phyloP scores from a whole-genome alignment of 2,797 vertebrate species.

The Propithecus deckenii region DNA sequence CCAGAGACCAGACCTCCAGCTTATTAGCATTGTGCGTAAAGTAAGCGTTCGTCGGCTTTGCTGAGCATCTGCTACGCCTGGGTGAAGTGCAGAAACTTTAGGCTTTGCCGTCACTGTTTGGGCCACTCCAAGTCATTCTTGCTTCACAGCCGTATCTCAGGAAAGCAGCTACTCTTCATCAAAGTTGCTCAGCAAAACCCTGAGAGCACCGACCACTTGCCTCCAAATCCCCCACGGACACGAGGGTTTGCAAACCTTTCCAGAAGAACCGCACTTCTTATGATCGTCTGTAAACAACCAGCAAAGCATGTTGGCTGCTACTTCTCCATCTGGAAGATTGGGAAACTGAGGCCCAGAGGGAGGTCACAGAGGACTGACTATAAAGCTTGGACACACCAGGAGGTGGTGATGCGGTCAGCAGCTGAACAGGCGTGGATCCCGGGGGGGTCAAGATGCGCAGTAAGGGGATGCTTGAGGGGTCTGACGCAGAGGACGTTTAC shows the following conservation, averaged over 20 bases:
- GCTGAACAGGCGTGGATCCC: neutral
- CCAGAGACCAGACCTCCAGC: neutral
- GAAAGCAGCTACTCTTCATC: neutral
- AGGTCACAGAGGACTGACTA: neutral
- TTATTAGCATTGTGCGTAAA: too few relatives aligned
- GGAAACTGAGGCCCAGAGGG: neutral
- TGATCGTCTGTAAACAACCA: neutral
- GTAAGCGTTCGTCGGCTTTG: neutral
- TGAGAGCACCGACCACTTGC: neutral
- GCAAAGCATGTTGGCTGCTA: neutral
- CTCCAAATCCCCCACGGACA: accelerated
- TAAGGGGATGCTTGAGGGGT: accelerated
- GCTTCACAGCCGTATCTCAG: accelerated
- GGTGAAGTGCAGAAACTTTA: neutral
- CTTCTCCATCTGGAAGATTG: neutral
- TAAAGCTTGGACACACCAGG: accelerated
- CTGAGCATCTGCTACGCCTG: accelerated
- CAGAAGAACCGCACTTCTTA: neutral
- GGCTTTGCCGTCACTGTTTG: neutral
- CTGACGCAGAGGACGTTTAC: neutral
- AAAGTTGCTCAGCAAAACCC: neutral
- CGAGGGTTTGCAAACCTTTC: neutral
- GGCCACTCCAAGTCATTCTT: neutral
- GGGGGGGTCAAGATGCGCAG: neutral
- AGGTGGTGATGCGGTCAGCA: too few relatives aligned